Percentiles rank a stretch among this genome's conserved stretches.
phyloP scores from a whole-genome alignment of 2,113 vertebrate species.

The Piaya cayana region DNA sequence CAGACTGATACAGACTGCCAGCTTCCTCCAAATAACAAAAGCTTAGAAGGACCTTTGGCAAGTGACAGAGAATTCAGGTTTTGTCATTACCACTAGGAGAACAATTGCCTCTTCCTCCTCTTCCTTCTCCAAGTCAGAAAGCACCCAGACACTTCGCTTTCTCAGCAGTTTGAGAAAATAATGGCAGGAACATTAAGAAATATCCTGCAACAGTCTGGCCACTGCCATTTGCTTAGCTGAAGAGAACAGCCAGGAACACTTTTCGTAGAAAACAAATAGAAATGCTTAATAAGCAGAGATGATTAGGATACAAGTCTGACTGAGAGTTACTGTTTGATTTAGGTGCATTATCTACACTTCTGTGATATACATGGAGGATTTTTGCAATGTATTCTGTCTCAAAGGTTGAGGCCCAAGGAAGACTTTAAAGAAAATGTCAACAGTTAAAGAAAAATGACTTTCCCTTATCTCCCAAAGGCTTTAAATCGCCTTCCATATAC shows the following conservation, averaged over 20 bases:
- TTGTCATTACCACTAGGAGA: constrained; percentile 1
- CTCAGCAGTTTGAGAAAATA: constrained; percentile 31
- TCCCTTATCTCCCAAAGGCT: neutral
- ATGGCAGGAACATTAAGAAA: neutral
- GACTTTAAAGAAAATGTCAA: neutral
- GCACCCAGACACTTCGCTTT: neutral
- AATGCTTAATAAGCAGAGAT: neutral
- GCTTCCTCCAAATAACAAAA: constrained; percentile 1
- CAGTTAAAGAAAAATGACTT: neutral
- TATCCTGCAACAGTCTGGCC: neutral
- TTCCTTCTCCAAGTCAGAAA: neutral
- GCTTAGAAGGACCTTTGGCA: constrained; percentile 3
- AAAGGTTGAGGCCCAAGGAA: neutral
- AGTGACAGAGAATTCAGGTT: neutral
- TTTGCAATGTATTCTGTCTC: neutral
- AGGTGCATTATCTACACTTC: neutral
- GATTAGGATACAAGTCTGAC: neutral
- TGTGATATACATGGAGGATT: neutral
- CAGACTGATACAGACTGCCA: neutral
- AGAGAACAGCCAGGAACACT: neutral
- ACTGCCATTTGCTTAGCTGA: neutral
- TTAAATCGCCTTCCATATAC: neutral
- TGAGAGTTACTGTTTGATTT: neutral
- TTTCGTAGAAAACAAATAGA: neutral
- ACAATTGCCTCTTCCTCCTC: neutral